Conservation (phyloP, 1,140 invertebrate species). For the Drosophila pseudoananassae region DNA sequence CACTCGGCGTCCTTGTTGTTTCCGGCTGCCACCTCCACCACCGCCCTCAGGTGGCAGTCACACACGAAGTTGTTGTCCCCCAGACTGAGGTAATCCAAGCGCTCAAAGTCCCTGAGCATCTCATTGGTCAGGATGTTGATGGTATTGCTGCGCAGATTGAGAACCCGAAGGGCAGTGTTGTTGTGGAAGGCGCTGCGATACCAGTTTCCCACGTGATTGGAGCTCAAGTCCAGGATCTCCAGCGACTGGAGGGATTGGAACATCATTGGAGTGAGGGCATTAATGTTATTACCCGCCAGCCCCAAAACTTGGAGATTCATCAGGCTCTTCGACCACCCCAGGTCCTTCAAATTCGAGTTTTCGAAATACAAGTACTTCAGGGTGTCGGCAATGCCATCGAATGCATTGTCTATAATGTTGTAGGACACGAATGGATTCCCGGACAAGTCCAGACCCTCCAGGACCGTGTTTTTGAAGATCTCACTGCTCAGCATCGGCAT, state of each 20-base stretch:
- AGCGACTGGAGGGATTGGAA: slow-evolving; percentile 80
- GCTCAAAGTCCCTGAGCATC: slow-evolving; percentile 84
- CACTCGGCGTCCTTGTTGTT: slow-evolving; percentile 73
- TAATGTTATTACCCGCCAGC: slow-evolving; percentile 85
- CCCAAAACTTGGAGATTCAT: slow-evolving; percentile 83
- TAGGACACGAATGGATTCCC: slow-evolving; percentile 83
- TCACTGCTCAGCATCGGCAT: slow-evolving; percentile 74
- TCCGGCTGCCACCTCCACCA: slow-evolving; percentile 83
- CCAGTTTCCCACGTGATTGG: slow-evolving; percentile 85
- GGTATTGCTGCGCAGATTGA: slow-evolving; percentile 85
- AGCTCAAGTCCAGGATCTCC: slow-evolving; percentile 84
- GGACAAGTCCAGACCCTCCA: slow-evolving; percentile 85
- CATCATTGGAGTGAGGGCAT: slow-evolving; percentile 45
- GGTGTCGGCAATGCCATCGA: slow-evolving; percentile 82
- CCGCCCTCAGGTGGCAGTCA: slow-evolving; percentile 84
- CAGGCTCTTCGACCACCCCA: slow-evolving; percentile 80
- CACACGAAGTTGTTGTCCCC: slow-evolving; percentile 86
- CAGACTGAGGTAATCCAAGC: slow-evolving; percentile 82
- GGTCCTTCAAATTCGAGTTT: slow-evolving; percentile 76
- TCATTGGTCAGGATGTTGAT: slow-evolving; percentile 85
- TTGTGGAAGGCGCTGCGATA: slow-evolving; percentile 77
- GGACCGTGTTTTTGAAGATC: slow-evolving; percentile 82
- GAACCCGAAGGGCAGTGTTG: slow-evolving; percentile 80
- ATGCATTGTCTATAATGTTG: slow-evolving; percentile 69
- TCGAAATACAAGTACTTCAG: slow-evolving; percentile 85